Evolutionary conservation across 2,113 vertebrate genomes (phyloP).

Genomic region (Caloenas nicobarica): DNA sequence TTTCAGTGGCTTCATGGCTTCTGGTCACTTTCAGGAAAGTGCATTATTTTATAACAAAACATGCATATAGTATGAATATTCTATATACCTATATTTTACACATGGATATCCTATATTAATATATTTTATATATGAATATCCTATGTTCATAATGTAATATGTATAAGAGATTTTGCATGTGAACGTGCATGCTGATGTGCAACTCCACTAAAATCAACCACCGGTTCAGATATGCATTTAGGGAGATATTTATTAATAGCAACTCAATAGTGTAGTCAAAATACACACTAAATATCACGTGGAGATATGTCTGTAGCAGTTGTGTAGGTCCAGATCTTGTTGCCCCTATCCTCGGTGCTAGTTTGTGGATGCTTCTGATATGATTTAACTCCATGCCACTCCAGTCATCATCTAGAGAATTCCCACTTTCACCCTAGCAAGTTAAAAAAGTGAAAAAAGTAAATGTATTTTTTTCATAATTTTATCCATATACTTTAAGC

Average conservation of each 20-base stretch:
- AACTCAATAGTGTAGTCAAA: not conserved
- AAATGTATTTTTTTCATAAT: not conserved
- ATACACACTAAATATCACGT: not conserved
- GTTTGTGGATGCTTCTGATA: not conserved
- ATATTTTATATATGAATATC: not conserved
- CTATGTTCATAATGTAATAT: not conserved
- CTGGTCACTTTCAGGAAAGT: not conserved
- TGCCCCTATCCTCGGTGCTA: not conserved
- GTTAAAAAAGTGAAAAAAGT: not conserved
- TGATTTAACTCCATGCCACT: not conserved
- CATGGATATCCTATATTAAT: not conserved
- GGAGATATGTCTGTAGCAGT: not conserved
- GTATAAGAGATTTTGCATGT: not conserved
- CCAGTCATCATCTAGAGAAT: not conserved
- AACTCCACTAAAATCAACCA: not conserved
- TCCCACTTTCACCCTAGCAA: not conserved
- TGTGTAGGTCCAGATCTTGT: not conserved
- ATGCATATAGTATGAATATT: not conserved
- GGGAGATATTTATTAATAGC: not conserved
- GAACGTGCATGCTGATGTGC: not conserved
- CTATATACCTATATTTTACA: not conserved
- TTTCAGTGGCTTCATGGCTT: not conserved
- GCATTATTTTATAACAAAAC: not conserved
- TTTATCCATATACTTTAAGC: not conserved
- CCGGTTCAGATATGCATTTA: not conserved